Base-by-base conservation (phyloP, 2,888 invertebrate genomes). In the Amorpha juglandis region DNA sequence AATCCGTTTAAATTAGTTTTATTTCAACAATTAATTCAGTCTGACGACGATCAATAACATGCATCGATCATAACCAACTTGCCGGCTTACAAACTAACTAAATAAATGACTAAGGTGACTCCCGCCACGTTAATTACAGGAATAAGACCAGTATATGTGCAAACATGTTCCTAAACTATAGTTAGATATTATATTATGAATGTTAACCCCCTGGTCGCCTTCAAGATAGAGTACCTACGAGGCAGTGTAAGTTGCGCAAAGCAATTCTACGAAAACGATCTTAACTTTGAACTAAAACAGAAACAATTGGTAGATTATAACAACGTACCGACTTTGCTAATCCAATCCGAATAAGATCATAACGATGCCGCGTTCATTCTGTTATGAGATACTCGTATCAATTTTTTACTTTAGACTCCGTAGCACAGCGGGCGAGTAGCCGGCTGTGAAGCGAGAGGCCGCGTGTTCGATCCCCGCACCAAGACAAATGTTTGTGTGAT, bases 121-220 rank as follows among this genome's bases (percentile, higher is more conserved):
- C 50, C 50, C 19, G 19, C 1, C 7, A 50, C 50, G 8, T 9
- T 9, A 19, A 45, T 45, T 19, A 19, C 50, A 19, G 50, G n/a
- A 19, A 50, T 19, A 9, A 16, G 19, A 45, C 19, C 19, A 19
- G 19, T 19, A 3, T 50, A 19, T 50, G n/a, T 48, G 7, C 4
- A 48, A n/a, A 48, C 48, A 16, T 48, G 19, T 8, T 50, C 19
- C 19, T 50, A 19, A 50, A 19, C 50, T 50, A 45, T 11, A 45
- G 50, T 50, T 50, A 50, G 50, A 50, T 50, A 19, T 50, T 50
- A 19, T n/a, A 50, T 50, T 50, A 50, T 50, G 19, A 50, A 19
- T 19, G 50, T 8, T 50, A 50, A 50, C 50, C 9, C 19, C 7
- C n/a, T n/a, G 16, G 6, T 48, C 16, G 16, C 19, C 48, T 16